These are phyloP conservation scores for Cydia splendana DNA, from an alignment of 1,140 invertebrate species.

Conservation along the genomic window DNA sequence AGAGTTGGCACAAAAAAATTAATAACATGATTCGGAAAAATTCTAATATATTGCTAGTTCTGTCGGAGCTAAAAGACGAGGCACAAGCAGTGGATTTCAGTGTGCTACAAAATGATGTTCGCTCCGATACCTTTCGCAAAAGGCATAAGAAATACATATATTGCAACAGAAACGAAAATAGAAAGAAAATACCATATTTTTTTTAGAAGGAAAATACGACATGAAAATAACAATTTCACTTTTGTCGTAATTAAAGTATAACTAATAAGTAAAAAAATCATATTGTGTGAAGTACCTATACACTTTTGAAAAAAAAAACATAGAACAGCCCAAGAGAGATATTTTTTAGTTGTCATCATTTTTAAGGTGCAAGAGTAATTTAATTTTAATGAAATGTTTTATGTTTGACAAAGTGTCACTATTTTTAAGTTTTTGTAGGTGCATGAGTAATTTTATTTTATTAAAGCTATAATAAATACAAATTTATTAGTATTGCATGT, in stretches of 20 bases:
- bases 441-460: too few species aligned
- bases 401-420: too few species aligned
- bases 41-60: not conserved
- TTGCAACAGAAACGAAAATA: not conserved
- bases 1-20: constrained; percentile 9
- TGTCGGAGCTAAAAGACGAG: not conserved
- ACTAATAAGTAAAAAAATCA: too few species aligned
- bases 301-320: too few species aligned
- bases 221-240: not conserved
- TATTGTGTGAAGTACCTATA: too few species aligned
- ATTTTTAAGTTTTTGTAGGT: too few species aligned
- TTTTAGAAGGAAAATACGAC: not conserved
- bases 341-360: too few species aligned
- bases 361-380: too few species aligned
- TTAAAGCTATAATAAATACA: too few species aligned
- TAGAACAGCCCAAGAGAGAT: too few species aligned
- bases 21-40: not conserved
- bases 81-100: not conserved
- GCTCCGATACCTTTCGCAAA: not conserved
- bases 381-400: too few species aligned
- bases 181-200: not conserved
- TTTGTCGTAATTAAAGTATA: not conserved
- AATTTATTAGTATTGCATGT: too few species aligned
- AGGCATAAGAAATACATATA: not conserved
- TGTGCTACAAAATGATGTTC: not conserved